Conservation (phyloP, 2,888 invertebrate genomes). For the Drosophila falleni region DNA sequence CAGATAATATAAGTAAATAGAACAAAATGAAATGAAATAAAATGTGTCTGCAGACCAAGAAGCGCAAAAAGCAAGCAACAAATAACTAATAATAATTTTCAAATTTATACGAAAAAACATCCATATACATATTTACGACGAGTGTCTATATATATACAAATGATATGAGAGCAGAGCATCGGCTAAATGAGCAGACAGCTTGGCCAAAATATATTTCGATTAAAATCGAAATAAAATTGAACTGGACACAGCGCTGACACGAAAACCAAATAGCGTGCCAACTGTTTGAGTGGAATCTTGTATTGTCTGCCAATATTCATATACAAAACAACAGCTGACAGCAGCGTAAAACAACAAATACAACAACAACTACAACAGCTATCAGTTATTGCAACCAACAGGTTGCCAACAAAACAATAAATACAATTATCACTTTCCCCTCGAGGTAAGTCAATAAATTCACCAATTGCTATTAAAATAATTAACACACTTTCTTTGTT, state of each 20-base stretch:
- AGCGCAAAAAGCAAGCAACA: conserved; percentile 61
- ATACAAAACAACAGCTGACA: conserved; percentile 15
- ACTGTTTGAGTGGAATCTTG: conserved; percentile 47
- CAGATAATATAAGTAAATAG: conserved; percentile 14
- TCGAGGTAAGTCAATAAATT: conserved; percentile 34
- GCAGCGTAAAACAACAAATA: conserved; percentile 23
- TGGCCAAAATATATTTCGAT: conserved; percentile 71
- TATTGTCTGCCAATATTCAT: conserved; percentile 56
- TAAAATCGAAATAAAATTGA: conserved; percentile 77
- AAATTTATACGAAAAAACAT: conserved; percentile 68
- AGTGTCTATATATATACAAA: conserved; percentile 17
- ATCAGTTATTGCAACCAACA: conserved; percentile 52
- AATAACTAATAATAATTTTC: conserved; percentile 79
- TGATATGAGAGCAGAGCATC: conserved; percentile 24
- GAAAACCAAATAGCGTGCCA: conserved; percentile 70
- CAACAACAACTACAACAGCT: conserved; percentile 9
- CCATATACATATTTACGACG: conserved; percentile 45
- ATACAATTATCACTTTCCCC: conserved; percentile 15
- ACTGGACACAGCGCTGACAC: conserved; percentile 74
- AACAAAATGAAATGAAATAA: conserved; percentile 38
- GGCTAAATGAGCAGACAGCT: conserved; percentile 48
- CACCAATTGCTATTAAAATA: conserved; percentile 20
- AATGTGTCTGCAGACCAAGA: conserved; percentile 70
- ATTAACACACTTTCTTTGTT: conserved; percentile 3
- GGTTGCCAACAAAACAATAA: conserved; percentile 48